Evolutionary conservation across 2,113 vertebrate genomes (phyloP).

Genomic region (Podiceps cristatus): DNA sequence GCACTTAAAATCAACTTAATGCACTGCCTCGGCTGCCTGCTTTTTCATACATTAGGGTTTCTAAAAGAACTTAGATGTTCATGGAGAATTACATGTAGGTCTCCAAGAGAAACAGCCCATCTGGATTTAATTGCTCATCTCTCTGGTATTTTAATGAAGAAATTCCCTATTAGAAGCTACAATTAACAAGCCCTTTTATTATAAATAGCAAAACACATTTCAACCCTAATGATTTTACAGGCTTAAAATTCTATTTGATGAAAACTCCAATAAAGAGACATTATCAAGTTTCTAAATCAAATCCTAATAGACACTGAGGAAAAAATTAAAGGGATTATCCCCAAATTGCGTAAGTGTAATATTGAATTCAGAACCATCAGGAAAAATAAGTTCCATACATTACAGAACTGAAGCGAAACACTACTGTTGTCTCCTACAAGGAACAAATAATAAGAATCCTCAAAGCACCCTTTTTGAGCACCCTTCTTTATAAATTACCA

Average conservation of each 20-base stretch:
- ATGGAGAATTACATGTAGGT: background rate
- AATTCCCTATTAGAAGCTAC: background rate
- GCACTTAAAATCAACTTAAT: background rate
- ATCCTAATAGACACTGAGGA: background rate
- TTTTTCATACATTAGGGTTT: background rate
- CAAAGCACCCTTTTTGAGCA: background rate
- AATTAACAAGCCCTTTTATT: background rate
- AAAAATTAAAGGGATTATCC: background rate
- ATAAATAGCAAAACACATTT: background rate
- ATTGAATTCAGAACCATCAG: background rate
- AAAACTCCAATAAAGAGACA: background rate
- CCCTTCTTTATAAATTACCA: background rate
- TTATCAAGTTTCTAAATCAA: background rate
- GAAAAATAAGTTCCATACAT: background rate
- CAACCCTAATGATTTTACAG: background rate
- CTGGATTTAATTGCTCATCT: background rate
- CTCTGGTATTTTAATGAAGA: background rate
- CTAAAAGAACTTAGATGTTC: background rate
- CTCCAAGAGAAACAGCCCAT: background rate
- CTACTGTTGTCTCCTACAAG: background rate
- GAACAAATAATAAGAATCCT: background rate
- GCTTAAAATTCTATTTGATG: background rate
- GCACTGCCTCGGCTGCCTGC: background rate
- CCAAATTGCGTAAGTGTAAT: background rate
- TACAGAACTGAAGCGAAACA: background rate